Percentiles rank a stretch among this genome's conserved stretches.
These are phyloP conservation scores for Muscicapa striata DNA, from an alignment of 2,797 vertebrate species.

Conservation along the genomic window DNA sequence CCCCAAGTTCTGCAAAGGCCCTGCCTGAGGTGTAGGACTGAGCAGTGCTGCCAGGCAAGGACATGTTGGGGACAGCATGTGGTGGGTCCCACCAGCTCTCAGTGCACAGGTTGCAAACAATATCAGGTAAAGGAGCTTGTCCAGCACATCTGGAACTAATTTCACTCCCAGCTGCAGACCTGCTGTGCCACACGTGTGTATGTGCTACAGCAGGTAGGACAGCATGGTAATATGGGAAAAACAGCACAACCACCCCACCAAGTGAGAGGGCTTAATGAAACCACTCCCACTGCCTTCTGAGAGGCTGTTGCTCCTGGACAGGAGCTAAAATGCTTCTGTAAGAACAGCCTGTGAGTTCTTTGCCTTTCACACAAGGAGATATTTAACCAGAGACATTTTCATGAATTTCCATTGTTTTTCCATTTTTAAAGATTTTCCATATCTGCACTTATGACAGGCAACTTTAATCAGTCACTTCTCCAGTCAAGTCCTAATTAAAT, in stretches of 20 bases:
- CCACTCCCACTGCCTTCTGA: background rate
- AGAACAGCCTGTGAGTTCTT: background rate
- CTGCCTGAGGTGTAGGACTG: background rate
- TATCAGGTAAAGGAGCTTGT: background rate
- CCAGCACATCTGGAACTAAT: background rate
- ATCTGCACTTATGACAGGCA: background rate
- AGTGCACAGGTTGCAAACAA: background rate
- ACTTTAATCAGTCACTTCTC: background rate
- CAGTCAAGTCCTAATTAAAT: background rate
- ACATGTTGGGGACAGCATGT: accelerated
- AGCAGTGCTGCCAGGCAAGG: background rate
- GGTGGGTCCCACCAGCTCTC: background rate
- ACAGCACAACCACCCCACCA: accelerated
- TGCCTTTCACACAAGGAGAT: background rate
- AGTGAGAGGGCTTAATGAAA: background rate
- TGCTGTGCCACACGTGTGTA: background rate
- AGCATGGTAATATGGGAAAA: accelerated
- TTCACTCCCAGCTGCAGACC: background rate
- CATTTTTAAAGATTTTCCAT: background rate
- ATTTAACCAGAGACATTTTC: background rate
- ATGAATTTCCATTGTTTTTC: background rate
- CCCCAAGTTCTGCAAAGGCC: background rate
- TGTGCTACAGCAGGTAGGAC: background rate
- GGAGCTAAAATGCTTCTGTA: background rate
- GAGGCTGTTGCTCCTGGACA: background rate